Base-by-base conservation (phyloP, 1,140 invertebrate species). In the Branchinecta lindahli region DNA sequence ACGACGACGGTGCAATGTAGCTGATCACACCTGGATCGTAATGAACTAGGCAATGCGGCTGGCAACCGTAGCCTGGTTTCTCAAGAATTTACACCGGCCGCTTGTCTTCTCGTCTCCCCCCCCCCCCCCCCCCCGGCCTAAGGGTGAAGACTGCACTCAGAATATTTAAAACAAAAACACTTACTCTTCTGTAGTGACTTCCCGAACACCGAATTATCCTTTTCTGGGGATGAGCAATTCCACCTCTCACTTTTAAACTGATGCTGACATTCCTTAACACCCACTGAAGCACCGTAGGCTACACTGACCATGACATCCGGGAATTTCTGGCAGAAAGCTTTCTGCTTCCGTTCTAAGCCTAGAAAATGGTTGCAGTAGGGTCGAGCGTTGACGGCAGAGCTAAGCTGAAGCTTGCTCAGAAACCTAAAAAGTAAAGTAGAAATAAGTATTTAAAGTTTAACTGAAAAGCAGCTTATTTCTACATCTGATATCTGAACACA, bases 271-370 rank as follows among this genome's bases (percentile, higher is more conserved):
- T 92, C 90, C 73, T 75, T 80, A 71, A 87, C 79, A 20, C 85
- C 87, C 61, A 89, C 75, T 75, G 87, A 85, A 69, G 90, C 86
- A 45, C 91, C 92, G 76, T 91, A 88, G 8, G 90, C 89, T 33
- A 94, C 85, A 44, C 89, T 90, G n/a, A 88, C 87, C 79, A 94
- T 85, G 47, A 89, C 88, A 76, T 93, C 89, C 7, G 92, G 91
- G 72, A 72, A 66, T 44, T 70, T 68, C 15, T 76, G 76, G 72
- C 80, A 81, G 8, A 81, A 76, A 18, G 74, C 72, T 10, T 78
- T 66, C 72, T 81, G 80, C 67, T 76, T 73, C 8, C 77, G 76
- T 6, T 76, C 78, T 45, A 81, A 72, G 8, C 79, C 80, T 0
- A 79, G 79, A 10, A 81, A 78, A 68, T 78, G 78, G 71, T 79